Evolutionary conservation across 1,140 invertebrate genomes (phyloP).

Genomic region (Danaus plexippus): DNA sequence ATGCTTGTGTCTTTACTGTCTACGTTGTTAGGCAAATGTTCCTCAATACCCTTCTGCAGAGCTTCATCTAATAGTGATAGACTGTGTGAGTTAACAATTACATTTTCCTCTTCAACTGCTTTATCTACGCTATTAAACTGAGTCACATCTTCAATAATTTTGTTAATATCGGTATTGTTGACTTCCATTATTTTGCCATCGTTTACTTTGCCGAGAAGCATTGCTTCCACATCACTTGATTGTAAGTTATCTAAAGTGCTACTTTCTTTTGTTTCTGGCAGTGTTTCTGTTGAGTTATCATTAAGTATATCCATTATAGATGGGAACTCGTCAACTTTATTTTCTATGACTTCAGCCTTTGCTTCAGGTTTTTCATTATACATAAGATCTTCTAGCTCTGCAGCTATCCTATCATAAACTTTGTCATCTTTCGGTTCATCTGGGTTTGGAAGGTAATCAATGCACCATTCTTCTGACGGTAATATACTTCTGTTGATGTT

Average conservation of each 20-base stretch:
- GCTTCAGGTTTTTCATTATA: constrained; percentile 46
- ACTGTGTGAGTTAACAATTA: constrained; percentile 46
- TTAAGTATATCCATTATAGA: constrained; percentile 71
- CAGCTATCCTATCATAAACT: constrained; percentile 68
- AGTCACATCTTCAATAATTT: constrained; percentile 51
- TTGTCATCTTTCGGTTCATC: constrained; percentile 59
- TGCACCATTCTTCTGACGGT: constrained; percentile 61
- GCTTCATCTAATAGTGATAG: constrained; percentile 61
- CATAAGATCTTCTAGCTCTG: constrained; percentile 68
- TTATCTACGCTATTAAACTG: constrained; percentile 26
- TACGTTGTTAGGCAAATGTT: constrained; percentile 36
- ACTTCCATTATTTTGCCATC: constrained; percentile 42
- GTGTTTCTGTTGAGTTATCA: constrained; percentile 44
- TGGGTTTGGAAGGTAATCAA: constrained; percentile 60
- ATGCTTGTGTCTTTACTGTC: not conserved
- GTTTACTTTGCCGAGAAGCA: constrained; percentile 50
- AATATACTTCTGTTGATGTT: constrained; percentile 50
- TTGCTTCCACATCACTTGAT: constrained; percentile 64
- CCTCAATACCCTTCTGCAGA: constrained; percentile 52
- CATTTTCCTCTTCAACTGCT: constrained; percentile 17
- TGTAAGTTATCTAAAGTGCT: constrained; percentile 39
- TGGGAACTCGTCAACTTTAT: constrained; percentile 65
- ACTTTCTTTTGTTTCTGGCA: constrained; percentile 34
- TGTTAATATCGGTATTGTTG: constrained; percentile 40
- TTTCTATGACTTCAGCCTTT: constrained; percentile 29